Evolutionary conservation across 2,113 vertebrate genomes (phyloP).

Genomic region (Aleadryas rufinucha): DNA sequence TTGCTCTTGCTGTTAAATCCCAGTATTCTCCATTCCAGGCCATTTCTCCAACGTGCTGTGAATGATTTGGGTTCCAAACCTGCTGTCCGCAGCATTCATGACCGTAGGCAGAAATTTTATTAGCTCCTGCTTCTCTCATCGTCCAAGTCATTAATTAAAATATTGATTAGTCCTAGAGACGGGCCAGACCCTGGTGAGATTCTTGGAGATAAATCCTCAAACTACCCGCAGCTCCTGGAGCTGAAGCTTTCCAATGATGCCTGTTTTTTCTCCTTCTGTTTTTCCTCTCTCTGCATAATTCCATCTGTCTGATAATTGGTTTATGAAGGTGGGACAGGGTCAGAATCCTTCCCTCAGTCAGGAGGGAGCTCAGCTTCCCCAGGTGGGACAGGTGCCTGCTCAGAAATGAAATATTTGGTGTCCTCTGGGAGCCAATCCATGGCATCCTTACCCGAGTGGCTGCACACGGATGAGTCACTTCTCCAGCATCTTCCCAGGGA

Average conservation of each 20-base stretch:
- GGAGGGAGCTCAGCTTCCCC: neutral
- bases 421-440: neutral
- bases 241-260: neutral
- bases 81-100: accelerated
- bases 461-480: neutral
- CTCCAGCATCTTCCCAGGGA: neutral
- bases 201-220: neutral
- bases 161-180: conserved; percentile 6
- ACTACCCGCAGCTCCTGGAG: neutral
- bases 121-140: neutral
- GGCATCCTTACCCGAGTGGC: no score
- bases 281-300: neutral
- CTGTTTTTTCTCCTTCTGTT: neutral
- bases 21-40: neutral
- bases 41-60: neutral
- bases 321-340: neutral
- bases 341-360: neutral
- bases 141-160: neutral
- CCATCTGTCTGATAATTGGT: neutral
- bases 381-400: neutral
- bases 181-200: neutral
- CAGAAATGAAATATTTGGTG: neutral
- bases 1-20: neutral
- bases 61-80: neutral
- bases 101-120: neutral